Percentiles rank a stretch among this genome's conserved stretches.
Evolutionary conservation across 1,140 invertebrate genomes (phyloP).

Genomic region (Drosophila mauritiana): DNA sequence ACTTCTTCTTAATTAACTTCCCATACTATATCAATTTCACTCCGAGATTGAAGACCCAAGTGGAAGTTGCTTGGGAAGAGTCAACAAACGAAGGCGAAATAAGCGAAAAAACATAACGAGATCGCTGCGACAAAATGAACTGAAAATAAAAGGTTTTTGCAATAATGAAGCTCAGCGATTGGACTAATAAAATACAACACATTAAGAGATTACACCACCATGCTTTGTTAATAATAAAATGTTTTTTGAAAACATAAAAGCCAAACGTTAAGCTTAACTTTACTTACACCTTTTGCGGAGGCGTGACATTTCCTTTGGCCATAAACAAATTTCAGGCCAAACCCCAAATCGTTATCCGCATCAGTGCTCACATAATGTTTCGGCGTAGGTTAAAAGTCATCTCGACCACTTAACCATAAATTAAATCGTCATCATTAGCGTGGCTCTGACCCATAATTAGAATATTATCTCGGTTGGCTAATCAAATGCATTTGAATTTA

Average conservation of each 20-base stretch:
- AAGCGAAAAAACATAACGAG: constrained; percentile 8
- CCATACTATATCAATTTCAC: constrained; percentile 78
- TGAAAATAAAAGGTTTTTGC: constrained; percentile 24
- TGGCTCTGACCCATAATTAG: constrained; percentile 54
- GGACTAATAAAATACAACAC: no score
- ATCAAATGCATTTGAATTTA: constrained; percentile 52
- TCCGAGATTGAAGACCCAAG: constrained; percentile 47
- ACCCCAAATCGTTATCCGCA: constrained; percentile 22
- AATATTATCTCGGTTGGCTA: constrained; percentile 55
- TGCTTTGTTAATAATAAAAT: no score
- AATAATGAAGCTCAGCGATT: constrained; percentile 3
- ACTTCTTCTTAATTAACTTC: constrained; percentile 73
- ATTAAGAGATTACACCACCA: no score
- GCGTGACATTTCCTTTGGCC: constrained; percentile 26
- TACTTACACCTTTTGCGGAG: constrained; percentile 26
- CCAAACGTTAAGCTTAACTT: constrained; percentile 3
- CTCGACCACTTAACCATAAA: constrained; percentile 47
- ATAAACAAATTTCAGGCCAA: constrained; percentile 27
- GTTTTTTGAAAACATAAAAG: no score
- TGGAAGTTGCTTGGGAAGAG: constrained; percentile 39
- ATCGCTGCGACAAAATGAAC: constrained; percentile 10
- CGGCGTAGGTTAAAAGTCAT: constrained; percentile 54
- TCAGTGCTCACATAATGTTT: constrained; percentile 18
- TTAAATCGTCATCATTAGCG: constrained; percentile 58
- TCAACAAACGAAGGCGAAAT: constrained; percentile 3